These are phyloP conservation scores for Chaetodon auriga DNA, from an alignment of 2,113 vertebrate species.

Conservation along the genomic window DNA sequence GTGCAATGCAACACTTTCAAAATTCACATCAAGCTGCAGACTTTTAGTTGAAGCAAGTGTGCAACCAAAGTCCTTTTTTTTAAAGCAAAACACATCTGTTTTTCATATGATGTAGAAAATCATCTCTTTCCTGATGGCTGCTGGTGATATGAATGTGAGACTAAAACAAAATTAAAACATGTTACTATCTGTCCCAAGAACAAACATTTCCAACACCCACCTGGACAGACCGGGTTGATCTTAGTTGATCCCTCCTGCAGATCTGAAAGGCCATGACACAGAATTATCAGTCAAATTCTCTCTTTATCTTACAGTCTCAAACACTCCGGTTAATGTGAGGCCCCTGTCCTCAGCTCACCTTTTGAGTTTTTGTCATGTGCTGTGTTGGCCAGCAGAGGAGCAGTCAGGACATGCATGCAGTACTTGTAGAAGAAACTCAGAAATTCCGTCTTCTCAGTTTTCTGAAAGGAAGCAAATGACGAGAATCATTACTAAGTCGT, in stretches of 20 bases:
- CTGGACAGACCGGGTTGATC: constrained; percentile 94
- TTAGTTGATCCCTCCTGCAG: constrained; percentile 88
- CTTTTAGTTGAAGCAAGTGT: not conserved
- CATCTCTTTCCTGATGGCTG: not conserved
- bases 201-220: constrained; percentile 76
- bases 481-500: not conserved
- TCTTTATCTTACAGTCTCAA: not conserved
- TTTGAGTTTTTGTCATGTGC: constrained; percentile 92
- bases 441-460: constrained; percentile 99
- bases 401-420: constrained; percentile 99
- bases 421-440: constrained; percentile 99
- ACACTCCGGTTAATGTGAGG: not conserved
- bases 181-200: not conserved
- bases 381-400: constrained; percentile 96
- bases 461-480: constrained; percentile 83
- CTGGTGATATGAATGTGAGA: not conserved
- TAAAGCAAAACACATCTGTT: not conserved
- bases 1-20: not conserved
- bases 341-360: constrained; percentile 80
- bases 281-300: not conserved
- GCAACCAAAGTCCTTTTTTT: not conserved
- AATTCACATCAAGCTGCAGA: not conserved
- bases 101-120: not conserved
- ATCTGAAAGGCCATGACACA: constrained; percentile 82
- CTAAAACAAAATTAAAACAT: not conserved